A percentile compares a stretch with the other conserved stretches of the same genome.
These are phyloP conservation scores for Drosophila aldrichi DNA, from an alignment of 2,888 invertebrate genomes.

Conservation along the genomic window DNA sequence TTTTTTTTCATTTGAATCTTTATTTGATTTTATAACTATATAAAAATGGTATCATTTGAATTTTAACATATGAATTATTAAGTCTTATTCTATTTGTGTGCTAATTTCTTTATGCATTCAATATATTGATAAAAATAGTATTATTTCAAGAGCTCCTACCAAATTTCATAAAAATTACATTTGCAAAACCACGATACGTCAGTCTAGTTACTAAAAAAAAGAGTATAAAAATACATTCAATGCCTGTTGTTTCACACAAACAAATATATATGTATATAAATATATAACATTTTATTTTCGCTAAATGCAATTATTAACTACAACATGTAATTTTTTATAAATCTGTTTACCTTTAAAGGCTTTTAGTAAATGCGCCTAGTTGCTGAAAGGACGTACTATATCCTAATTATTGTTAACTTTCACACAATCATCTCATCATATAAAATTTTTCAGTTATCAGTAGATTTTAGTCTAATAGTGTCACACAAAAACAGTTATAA, in stretches of 20 bases:
- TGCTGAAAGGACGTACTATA: slow-evolving; percentile 21
- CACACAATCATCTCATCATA: slow-evolving; percentile 1
- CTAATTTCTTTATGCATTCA: slow-evolving; percentile 44
- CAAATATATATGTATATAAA: slow-evolving; percentile 24
- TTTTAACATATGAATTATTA: slow-evolving; percentile 61
- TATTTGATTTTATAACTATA: slow-evolving; percentile 64
- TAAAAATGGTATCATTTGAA: slow-evolving; percentile 63
- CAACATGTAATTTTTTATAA: slow-evolving; percentile 35
- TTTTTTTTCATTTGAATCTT: slow-evolving; percentile 44
- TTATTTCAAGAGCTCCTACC: slow-evolving; percentile 28
- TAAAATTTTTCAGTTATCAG: too few relatives aligned
- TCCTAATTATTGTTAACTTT: slow-evolving; percentile 34
- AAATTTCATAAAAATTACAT: slow-evolving; percentile 33
- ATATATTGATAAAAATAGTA: slow-evolving; percentile 55
- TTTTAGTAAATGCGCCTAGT: slow-evolving; percentile 49
- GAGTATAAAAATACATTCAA: slow-evolving; percentile 53
- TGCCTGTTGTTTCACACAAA: slow-evolving; percentile 21
- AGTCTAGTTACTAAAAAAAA: slow-evolving; percentile 66
- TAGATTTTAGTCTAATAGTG: slow-evolving; percentile 9
- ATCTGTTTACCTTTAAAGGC: slow-evolving; percentile 24
- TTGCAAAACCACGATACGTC: slow-evolving; percentile 50
- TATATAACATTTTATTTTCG: slow-evolving; percentile 43
- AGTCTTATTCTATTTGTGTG: slow-evolving; percentile 64
- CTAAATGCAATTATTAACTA: slow-evolving; percentile 76
- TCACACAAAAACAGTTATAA: slow-evolving; percentile 10